Base-by-base conservation (phyloP, 2,113 vertebrate species). In the Eira barbara region DNA sequence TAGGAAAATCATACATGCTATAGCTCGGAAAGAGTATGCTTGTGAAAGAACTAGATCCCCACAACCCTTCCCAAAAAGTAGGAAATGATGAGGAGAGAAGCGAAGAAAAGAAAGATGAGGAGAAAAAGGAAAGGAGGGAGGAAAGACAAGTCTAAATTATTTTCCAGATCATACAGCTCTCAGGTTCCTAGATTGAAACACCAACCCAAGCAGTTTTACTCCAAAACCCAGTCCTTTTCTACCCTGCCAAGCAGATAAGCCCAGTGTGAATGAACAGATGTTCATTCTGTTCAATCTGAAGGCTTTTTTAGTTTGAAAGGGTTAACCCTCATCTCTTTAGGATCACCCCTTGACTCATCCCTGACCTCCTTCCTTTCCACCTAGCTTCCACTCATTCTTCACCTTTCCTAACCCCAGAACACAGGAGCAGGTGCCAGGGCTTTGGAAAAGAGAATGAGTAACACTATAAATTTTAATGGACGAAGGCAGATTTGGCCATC, bases 371-470 rank as follows among this genome's bases (percentile, higher is more conserved):
- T 95, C 39, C 57, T 91, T 93, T 65, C 13, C 57, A 80, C 4
- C 21, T 7, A n/a, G 31, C 23, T 61, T 85, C 20, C 20, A n/a
- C 34, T 67, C 17, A 2, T 49, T 87, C 47, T 84, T 97, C 12
- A 10, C 63, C 10, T 34, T 67, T 73, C n/a, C n/a, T 65, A 89
- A 63, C 39, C 36, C 73, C 52, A 86, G 14, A 71, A 76, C 67
- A 63, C 34, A 86, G 71, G 89, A 97, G 89, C 55, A 93, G 63
- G n/a, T 63, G n/a, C 31, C 39, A 55, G 4, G 5, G 71, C 52
- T 91, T 76, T 74, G 73, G 45, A 57, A 79, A 89, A 95, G 71
- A 93, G 25, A 97, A 49, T 82, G 47, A 89, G 42, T 49, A 91
- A 82, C 23, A 74, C 36, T 74, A 39, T 52, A 20, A 67, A 81